Percentiles rank a stretch among this genome's conserved stretches.
These are phyloP conservation scores for Xyliphius kryptos DNA, from an alignment of 2,113 vertebrate genomes.

Conservation along the genomic window DNA sequence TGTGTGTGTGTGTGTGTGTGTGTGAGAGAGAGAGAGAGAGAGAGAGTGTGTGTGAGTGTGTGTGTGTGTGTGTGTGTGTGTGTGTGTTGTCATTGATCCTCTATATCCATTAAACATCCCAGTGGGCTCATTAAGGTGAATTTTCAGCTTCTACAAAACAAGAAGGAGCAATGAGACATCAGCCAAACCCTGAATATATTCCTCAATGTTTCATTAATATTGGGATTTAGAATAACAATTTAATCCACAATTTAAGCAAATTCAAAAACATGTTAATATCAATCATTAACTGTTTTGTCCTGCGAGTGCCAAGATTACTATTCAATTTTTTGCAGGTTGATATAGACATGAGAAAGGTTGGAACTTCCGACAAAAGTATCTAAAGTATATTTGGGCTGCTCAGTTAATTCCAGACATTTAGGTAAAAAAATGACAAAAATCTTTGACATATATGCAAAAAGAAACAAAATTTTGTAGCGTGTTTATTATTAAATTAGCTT, in stretches of 20 bases:
- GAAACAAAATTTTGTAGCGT: not conserved
- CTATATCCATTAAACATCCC: constrained; percentile 37
- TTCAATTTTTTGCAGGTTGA: too few relatives aligned
- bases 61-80: constrained; percentile 22
- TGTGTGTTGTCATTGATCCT: constrained; percentile 28
- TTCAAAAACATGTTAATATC: too few relatives aligned
- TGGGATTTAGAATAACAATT: too few relatives aligned
- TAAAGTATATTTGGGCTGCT: too few relatives aligned
- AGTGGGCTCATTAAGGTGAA: constrained; percentile 21
- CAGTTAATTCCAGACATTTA: too few relatives aligned
- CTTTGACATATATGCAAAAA: not conserved
- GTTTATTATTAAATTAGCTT: too few relatives aligned
- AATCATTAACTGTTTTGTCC: too few relatives aligned
- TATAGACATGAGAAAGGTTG: too few relatives aligned
- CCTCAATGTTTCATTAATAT: not conserved
- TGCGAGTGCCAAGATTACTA: too few relatives aligned
- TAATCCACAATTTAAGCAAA: too few relatives aligned
- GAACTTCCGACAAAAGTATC: too few relatives aligned
- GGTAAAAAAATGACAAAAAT: not conserved
- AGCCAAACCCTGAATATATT: not conserved
- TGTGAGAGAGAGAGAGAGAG: too few relatives aligned
- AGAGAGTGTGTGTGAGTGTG: constrained; percentile 14
- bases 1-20: constrained; percentile 19
- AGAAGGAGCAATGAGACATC: not conserved
- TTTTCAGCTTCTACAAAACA: constrained; percentile 30